Evolutionary conservation across 2,888 invertebrate genomes (phyloP).

Genomic region (Lampropteryx suffumata): DNA sequence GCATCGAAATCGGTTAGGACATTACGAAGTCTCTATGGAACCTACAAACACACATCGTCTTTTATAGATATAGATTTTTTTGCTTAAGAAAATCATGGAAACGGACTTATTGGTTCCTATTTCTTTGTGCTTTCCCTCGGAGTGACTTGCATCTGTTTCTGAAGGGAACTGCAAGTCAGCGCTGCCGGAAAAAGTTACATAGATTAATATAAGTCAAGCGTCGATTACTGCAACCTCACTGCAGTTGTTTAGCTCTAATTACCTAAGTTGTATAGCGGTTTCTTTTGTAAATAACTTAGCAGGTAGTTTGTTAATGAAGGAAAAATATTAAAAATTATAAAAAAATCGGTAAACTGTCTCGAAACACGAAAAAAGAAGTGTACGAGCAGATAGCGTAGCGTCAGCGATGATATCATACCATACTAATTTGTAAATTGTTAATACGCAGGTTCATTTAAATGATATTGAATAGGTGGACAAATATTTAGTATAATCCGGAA

Average conservation of each 20-base stretch:
- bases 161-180: conserved; percentile 57
- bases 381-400: too few species aligned
- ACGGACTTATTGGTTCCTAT: conserved; percentile 25
- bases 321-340: not conserved
- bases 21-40: too few species aligned
- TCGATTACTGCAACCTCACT: conserved; percentile 49
- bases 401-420: too few species aligned
- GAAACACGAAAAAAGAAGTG: too few species aligned
- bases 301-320: conserved; percentile 4
- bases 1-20: too few species aligned
- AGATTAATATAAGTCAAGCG: conserved; percentile 70
- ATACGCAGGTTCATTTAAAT: too few species aligned
- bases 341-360: not conserved
- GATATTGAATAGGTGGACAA: too few species aligned
- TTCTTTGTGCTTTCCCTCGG: conserved; percentile 37
- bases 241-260: conserved; percentile 41
- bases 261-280: conserved; percentile 42
- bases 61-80: not conserved
- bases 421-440: too few species aligned
- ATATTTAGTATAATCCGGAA: too few species aligned
- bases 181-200: conserved; percentile 54
- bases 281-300: conserved; percentile 26
- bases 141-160: conserved; percentile 58
- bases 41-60: too few species aligned
- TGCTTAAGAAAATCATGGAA: conserved; percentile 23